Evolutionary conservation across 2,797 vertebrate genomes (phyloP).

Genomic region (Gymnoscopelus microlampas): DNA sequence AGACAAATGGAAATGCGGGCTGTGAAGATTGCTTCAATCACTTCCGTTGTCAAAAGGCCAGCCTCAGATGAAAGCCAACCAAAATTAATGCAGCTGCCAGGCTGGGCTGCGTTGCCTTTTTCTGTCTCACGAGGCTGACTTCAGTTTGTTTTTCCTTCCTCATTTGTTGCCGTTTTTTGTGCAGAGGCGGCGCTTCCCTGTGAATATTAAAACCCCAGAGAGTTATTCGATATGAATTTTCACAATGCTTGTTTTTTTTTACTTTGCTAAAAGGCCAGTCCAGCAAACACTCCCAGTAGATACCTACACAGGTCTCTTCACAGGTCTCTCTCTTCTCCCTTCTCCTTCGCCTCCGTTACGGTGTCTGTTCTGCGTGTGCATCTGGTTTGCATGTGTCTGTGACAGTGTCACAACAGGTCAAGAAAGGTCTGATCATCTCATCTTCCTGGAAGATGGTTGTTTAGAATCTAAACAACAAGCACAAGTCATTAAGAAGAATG

Average conservation of each 20-base stretch:
- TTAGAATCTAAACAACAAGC: no score
- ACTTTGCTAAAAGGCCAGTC: slow-evolving; percentile 56
- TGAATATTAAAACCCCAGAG: slow-evolving; percentile 36
- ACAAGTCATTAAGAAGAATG: slow-evolving; percentile 8
- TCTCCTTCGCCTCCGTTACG: slow-evolving; percentile 14
- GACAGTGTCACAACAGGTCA: slow-evolving; percentile 30
- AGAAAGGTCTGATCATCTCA: slow-evolving; percentile 27
- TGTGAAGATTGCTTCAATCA: slow-evolving; percentile 64
- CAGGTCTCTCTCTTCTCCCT: slow-evolving; percentile 35
- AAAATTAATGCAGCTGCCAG: slow-evolving; percentile 64
- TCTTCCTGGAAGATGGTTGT: no score
- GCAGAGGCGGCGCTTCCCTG: slow-evolving; percentile 4
- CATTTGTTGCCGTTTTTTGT: slow-evolving; percentile 23
- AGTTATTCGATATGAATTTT: slow-evolving; percentile 47
- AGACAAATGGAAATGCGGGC: slow-evolving; percentile 61
- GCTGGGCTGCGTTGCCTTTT: slow-evolving; percentile 51
- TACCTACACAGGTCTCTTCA: slow-evolving; percentile 27
- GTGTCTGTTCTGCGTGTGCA: slow-evolving; percentile 29
- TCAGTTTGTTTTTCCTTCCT: slow-evolving; percentile 56
- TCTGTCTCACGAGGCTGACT: slow-evolving; percentile 53
- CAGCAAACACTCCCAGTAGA: slow-evolving; percentile 38
- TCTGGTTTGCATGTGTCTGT: slow-evolving; percentile 7
- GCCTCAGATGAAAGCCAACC: slow-evolving; percentile 61
- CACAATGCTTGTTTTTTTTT: slow-evolving; percentile 32
- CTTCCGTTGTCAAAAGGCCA: slow-evolving; percentile 70